Evolutionary conservation across 2,888 invertebrate species (phyloP).

Genomic region (Himalopsyche japonica): DNA sequence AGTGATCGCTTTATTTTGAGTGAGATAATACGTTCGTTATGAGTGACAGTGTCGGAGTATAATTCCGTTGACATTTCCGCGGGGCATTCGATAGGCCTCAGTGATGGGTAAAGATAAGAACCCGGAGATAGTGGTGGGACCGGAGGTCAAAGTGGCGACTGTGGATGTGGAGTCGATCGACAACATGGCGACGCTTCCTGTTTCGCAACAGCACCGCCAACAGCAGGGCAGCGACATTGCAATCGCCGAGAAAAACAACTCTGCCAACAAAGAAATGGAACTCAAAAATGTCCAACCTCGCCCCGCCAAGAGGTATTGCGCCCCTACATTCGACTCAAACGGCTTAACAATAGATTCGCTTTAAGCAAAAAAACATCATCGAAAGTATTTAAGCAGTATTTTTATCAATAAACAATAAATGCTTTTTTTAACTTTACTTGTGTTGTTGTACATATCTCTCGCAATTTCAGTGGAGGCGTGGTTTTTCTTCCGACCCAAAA

Average conservation of each 20-base stretch:
- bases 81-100: constrained; percentile 1
- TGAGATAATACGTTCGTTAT: background rate
- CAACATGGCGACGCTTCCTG: constrained; percentile 88
- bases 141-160: constrained; percentile 86
- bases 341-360: background rate
- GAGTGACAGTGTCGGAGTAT: background rate
- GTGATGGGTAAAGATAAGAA: constrained; percentile 59
- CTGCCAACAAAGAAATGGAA: constrained; percentile 85
- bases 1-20: background rate
- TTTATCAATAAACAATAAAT: background rate
- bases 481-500: background rate
- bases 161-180: constrained; percentile 85
- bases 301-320: constrained; percentile 76
- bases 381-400: no score
- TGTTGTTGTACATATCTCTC: background rate
- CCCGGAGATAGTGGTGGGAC: constrained; percentile 60
- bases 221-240: constrained; percentile 69
- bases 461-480: background rate
- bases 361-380: background rate
- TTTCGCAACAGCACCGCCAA: constrained; percentile 72
- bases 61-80: background rate
- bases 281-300: constrained; percentile 82
- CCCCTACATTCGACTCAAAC: background rate
- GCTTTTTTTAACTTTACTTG: background rate
- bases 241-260: constrained; percentile 80